phyloP scores from a whole-genome alignment of 1,140 invertebrate species.

The Tribolium castaneum region DNA sequence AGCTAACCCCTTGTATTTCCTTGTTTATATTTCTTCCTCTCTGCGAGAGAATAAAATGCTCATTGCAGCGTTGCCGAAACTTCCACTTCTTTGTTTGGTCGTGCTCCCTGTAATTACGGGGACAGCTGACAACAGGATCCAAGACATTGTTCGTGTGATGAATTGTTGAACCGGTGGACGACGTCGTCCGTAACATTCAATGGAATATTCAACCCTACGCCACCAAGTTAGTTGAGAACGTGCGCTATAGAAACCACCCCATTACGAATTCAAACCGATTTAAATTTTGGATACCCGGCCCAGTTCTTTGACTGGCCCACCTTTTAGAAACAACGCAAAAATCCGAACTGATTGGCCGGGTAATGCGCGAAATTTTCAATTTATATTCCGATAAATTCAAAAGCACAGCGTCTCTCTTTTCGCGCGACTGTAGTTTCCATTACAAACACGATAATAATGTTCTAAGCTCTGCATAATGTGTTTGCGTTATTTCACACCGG shows the following conservation, averaged over 20 bases:
- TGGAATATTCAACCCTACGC: slow-evolving; percentile 23
- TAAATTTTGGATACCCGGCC: slow-evolving; percentile 14
- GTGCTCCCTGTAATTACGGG: not conserved
- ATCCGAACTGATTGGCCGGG: slow-evolving; percentile 7
- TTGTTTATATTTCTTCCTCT: not conserved
- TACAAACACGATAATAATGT: slow-evolving; percentile 17
- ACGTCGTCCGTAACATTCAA: not conserved
- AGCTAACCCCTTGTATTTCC: not conserved
- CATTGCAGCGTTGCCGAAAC: not conserved
- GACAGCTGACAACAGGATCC: slow-evolving; percentile 8
- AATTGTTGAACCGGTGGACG: not conserved
- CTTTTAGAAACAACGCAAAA: not conserved
- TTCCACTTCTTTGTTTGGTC: slow-evolving; percentile 10
- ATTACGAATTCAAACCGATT: slow-evolving; percentile 13
- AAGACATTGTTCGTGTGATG: slow-evolving; percentile 29
- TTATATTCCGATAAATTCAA: slow-evolving; percentile 9
- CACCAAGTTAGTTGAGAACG: not conserved
- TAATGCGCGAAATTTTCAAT: slow-evolving; percentile 11
- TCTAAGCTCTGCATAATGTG: slow-evolving; percentile 23
- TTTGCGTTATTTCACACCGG: slow-evolving; percentile 19
- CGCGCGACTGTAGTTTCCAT: not conserved
- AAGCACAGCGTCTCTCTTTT: not conserved
- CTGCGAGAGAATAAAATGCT: not conserved
- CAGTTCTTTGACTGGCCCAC: not conserved
- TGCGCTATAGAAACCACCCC: not conserved